Evolutionary conservation across 2,797 vertebrate genomes (phyloP).

Genomic region (Malurus leucopterus): DNA sequence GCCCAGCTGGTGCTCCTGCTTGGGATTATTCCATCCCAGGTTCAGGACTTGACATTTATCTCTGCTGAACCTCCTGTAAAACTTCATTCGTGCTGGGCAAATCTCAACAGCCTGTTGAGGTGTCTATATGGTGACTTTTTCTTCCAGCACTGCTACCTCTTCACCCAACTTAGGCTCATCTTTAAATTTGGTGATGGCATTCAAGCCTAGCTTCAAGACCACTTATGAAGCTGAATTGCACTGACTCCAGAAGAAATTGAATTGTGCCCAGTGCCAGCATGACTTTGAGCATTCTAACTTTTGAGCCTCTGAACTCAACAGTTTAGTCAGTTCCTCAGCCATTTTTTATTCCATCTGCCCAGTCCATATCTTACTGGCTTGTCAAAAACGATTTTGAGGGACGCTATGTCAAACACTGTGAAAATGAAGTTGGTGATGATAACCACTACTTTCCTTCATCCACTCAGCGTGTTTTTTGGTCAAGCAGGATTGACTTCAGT

Average conservation of each 20-base stretch:
- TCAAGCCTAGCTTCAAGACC: background rate
- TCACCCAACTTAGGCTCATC: background rate
- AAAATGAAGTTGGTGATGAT: background rate
- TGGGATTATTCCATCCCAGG: background rate
- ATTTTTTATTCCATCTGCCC: background rate
- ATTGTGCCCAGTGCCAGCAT: background rate
- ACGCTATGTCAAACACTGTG: background rate
- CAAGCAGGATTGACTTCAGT: background rate
- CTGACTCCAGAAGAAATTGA: background rate
- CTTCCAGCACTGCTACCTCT: background rate
- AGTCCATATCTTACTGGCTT: background rate
- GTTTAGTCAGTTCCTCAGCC: background rate
- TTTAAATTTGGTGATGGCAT: background rate
- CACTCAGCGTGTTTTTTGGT: background rate
- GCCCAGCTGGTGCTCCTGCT: constrained; percentile 2
- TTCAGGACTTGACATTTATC: background rate
- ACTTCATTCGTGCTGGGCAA: background rate
- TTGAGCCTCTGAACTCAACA: background rate
- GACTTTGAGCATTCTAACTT: background rate
- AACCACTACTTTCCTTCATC: background rate
- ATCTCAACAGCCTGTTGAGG: background rate
- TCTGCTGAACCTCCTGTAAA: background rate
- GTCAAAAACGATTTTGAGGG: background rate
- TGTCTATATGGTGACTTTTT: background rate
- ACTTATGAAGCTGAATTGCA: background rate